A percentile compares a stretch with the other conserved stretches of the same genome.
These are phyloP conservation scores for Dione juno DNA, from an alignment of 2,888 invertebrate species.

Conservation along the genomic window DNA sequence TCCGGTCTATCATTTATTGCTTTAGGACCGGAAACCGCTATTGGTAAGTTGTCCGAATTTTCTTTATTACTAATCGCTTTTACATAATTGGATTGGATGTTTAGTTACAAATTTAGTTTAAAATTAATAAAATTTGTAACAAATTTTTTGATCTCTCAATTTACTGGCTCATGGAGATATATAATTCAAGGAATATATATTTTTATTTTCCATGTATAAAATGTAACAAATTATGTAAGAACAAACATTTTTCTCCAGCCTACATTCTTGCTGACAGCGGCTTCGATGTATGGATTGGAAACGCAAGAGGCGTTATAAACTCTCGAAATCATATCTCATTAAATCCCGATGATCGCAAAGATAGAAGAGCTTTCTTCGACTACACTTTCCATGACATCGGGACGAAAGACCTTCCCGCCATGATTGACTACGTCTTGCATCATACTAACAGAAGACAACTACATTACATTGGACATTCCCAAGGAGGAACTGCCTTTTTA, in stretches of 20 bases:
- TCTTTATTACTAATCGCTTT: too few relatives aligned
- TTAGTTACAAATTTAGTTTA: too few relatives aligned
- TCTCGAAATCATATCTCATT: slow-evolving; percentile 82
- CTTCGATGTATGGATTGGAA: slow-evolving; percentile 92
- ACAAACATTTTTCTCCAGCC: slow-evolving; percentile 72
- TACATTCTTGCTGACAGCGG: slow-evolving; percentile 86
- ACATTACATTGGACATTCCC: slow-evolving; percentile 75
- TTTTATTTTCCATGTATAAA: too few relatives aligned
- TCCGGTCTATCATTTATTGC: slow-evolving; percentile 49
- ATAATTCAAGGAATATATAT: too few relatives aligned
- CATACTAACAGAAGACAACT: slow-evolving; percentile 57
- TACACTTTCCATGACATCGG: slow-evolving; percentile 73
- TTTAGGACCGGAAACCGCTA: slow-evolving; percentile 47
- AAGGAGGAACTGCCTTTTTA: slow-evolving; percentile 69
- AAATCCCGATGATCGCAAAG: slow-evolving; percentile 55
- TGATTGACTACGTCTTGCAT: slow-evolving; percentile 65
- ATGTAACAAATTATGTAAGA: too few relatives aligned
- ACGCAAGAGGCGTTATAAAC: slow-evolving; percentile 90
- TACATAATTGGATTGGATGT: too few relatives aligned
- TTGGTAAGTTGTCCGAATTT: slow-evolving; percentile 47
- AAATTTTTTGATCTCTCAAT: too few relatives aligned
- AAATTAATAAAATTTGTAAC: too few relatives aligned
- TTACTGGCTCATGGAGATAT: too few relatives aligned
- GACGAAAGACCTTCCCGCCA: slow-evolving; percentile 61
- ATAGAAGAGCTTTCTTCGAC: slow-evolving; percentile 63